A percentile compares a stretch with the other conserved stretches of the same genome.
Conservation (phyloP, 2,797 vertebrate species). For the Rhincodon typus region DNA sequence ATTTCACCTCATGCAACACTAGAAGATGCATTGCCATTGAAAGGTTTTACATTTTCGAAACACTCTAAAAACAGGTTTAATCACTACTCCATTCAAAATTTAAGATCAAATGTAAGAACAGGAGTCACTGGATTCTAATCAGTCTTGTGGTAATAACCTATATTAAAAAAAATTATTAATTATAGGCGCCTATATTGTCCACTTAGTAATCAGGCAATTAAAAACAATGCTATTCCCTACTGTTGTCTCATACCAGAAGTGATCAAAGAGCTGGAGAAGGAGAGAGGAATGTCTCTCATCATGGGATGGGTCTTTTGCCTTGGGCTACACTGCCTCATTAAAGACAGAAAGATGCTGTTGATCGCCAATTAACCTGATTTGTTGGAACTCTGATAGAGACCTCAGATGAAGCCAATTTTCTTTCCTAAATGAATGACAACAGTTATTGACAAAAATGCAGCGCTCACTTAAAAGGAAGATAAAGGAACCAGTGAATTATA, state of each 20-base stretch:
- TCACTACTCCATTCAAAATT: not conserved
- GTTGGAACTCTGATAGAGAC: conserved; percentile 84
- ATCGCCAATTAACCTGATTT: conserved; percentile 99
- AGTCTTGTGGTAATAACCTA: conserved; percentile 98
- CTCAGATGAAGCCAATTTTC: conserved; percentile 69
- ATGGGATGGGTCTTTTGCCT: conserved; percentile 74
- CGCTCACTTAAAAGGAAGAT: conserved; percentile 60
- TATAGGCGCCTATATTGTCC: conserved; percentile 96
- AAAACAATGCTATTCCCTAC: conserved; percentile 86
- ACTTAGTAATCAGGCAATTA: conserved; percentile 98
- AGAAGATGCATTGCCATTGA: conserved; percentile 35
- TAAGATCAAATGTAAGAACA: conserved; percentile 74
- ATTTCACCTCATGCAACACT: not conserved
- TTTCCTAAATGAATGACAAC: conserved; percentile 68
- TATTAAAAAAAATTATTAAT: conserved; percentile 98
- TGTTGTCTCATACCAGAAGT: conserved; percentile 70
- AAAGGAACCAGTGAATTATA: conserved; percentile 54
- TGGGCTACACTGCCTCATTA: conserved; percentile 87
- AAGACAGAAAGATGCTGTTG: conserved; percentile 83
- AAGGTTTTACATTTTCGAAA: conserved; percentile 25
- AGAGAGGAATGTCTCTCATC: conserved; percentile 74
- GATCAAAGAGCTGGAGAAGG: conserved; percentile 84
- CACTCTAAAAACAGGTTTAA: not conserved
- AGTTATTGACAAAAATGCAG: conserved; percentile 72
- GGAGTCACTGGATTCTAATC: conserved; percentile 86